Conservation (phyloP, 2,888 invertebrate genomes). For the Biston betularia region DNA sequence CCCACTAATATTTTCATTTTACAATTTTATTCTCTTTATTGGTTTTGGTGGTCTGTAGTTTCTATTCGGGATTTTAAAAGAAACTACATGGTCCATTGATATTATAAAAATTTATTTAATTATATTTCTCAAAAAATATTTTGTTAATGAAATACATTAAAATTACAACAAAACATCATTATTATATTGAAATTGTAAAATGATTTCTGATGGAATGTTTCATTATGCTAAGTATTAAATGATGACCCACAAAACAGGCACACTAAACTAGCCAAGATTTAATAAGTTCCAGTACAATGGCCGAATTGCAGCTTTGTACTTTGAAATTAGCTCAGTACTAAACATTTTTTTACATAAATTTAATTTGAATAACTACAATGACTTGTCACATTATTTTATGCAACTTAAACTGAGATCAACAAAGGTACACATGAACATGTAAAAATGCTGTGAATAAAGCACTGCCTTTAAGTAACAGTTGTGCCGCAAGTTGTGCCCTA, state of each 20-base stretch:
- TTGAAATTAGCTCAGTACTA: neutral
- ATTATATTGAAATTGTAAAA: constrained; percentile 3
- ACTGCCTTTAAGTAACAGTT: neutral
- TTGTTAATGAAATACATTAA: neutral
- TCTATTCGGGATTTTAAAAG: constrained; percentile 25
- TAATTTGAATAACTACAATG: too few relatives aligned
- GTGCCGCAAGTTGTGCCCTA: neutral
- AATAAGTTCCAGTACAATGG: neutral
- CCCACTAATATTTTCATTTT: neutral
- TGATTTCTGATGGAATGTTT: neutral
- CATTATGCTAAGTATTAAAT: constrained; percentile 1
- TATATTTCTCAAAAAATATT: constrained; percentile 19
- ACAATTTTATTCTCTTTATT: neutral
- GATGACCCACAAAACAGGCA: neutral
- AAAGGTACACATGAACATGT: neutral
- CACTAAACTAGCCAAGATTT: neutral
- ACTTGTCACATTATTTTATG: too few relatives aligned
- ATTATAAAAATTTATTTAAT: constrained; percentile 20
- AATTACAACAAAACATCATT: neutral
- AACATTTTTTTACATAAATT: too few relatives aligned
- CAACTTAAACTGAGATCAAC: too few relatives aligned
- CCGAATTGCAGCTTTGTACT: neutral
- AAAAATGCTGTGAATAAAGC: neutral
- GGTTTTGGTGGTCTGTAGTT: constrained; percentile 4
- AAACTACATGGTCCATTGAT: constrained; percentile 29